A percentile compares a stretch with the other conserved stretches of the same genome.
Evolutionary conservation across 2,888 invertebrate species (phyloP).

Genomic region (Encarsia formosa): DNA sequence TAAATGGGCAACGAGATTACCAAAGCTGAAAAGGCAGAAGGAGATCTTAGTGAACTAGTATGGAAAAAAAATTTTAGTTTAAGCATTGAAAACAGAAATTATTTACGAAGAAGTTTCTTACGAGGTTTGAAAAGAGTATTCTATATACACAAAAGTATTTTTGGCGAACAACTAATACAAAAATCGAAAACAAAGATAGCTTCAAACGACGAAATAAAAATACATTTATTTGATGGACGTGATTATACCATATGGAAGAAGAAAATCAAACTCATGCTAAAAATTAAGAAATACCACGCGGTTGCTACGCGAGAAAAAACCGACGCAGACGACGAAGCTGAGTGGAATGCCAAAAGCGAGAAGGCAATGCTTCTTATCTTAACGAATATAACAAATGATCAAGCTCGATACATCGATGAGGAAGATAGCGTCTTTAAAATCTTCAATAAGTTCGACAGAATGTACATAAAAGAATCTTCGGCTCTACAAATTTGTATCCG

Average conservation of each 20-base stretch:
- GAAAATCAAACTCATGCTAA: constrained; percentile 4
- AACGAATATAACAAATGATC: constrained; percentile 26
- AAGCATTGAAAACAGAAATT: neutral
- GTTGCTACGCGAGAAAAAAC: constrained; percentile 9
- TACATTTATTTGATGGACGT: constrained; percentile 12
- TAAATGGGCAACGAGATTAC: too few species aligned
- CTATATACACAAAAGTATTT: neutral
- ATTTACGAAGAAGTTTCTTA: neutral
- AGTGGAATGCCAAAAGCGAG: constrained; percentile 21
- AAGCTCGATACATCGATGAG: constrained; percentile 25
- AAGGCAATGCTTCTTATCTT: constrained; percentile 28
- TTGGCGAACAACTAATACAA: neutral
- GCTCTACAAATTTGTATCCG: neutral
- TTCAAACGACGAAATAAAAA: constrained; percentile 2
- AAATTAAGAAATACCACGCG: neutral
- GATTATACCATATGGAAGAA: too few species aligned
- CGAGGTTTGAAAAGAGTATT: neutral
- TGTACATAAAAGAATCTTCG: too few species aligned
- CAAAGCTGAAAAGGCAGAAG: too few species aligned
- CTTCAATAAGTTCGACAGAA: neutral
- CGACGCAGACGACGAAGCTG: neutral
- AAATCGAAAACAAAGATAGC: constrained; percentile 4
- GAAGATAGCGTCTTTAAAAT: constrained; percentile 10
- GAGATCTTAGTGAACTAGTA: too few species aligned
- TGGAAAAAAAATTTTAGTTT: too few species aligned